Evolutionary conservation across 2,113 vertebrate species (phyloP).

Genomic region (Grammomys dolichurus): DNA sequence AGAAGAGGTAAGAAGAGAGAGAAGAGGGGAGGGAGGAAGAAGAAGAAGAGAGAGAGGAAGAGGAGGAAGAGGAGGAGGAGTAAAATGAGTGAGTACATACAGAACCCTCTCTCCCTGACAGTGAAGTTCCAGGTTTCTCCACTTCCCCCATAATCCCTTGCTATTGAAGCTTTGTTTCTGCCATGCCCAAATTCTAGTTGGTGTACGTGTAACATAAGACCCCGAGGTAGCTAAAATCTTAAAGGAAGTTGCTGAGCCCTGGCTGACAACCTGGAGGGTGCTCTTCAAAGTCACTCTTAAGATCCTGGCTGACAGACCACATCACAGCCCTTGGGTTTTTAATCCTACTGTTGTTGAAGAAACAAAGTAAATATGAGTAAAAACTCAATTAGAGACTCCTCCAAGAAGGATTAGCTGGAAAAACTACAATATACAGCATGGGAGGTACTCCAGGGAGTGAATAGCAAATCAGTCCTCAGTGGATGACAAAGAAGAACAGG

Average conservation of each 20-base stretch:
- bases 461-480: not conserved
- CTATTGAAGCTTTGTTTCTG: not conserved
- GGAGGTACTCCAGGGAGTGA: not conserved
- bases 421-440: rapidly evolving
- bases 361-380: not conserved
- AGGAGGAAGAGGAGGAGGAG: not conserved
- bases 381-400: not conserved
- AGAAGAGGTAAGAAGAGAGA: no score
- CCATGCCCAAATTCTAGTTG: not conserved
- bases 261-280: not conserved
- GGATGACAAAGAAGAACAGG: not conserved
- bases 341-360: not conserved
- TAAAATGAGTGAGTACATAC: not conserved
- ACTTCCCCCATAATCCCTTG: no score
- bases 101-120: not conserved
- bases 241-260: not conserved
- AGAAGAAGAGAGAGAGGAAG: not conserved
- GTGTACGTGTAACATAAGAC: not conserved
- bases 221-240: not conserved
- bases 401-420: not conserved
- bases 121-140: not conserved
- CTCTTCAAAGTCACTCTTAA: not conserved
- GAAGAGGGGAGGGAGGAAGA: not conserved
- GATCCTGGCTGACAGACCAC: not conserved
- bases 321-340: not conserved